Percentiles rank a stretch among this genome's conserved stretches.
Evolutionary conservation across 2,888 invertebrate genomes (phyloP).

Genomic region (Drosophila percnosoma): DNA sequence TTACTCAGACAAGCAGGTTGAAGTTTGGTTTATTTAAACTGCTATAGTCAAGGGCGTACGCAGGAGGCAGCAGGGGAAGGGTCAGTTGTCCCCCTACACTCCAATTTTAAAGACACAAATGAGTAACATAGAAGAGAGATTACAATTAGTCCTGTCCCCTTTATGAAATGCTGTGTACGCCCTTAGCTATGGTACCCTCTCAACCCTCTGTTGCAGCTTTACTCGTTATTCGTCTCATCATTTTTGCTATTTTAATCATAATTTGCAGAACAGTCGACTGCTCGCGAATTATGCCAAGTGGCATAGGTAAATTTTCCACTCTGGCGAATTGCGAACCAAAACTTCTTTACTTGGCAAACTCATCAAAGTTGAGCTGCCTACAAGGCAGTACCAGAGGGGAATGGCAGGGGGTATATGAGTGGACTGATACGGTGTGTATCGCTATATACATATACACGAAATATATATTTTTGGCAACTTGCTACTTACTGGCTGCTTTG

Average conservation of each 20-base stretch:
- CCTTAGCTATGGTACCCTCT: not conserved
- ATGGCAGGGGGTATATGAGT: conserved; percentile 4
- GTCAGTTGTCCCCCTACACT: not conserved
- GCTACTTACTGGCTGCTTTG: conserved; percentile 1
- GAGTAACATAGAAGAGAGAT: not conserved
- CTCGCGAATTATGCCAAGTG: conserved; percentile 26
- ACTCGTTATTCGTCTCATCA: conserved; percentile 49
- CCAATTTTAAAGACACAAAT: not conserved
- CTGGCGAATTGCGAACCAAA: conserved; percentile 9
- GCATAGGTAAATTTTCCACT: conserved; percentile 30
- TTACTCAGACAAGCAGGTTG: not conserved
- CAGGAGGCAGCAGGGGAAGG: not conserved
- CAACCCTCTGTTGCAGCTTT: conserved; percentile 2
- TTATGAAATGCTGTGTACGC: not conserved
- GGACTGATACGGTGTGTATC: conserved; percentile 8
- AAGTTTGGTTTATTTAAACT: not conserved
- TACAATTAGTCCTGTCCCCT: not conserved
- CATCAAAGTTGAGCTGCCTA: conserved; percentile 70
- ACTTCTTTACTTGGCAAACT: conserved; percentile 64
- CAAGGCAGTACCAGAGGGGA: not conserved
- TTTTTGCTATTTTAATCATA: conserved; percentile 72
- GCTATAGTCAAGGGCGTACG: not conserved
- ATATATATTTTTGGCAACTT: conserved; percentile 40
- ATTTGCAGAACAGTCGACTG: conserved; percentile 54
- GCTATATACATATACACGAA: conserved; percentile 17